These are phyloP conservation scores for Neosilurus hyrtlii DNA, from an alignment of 2,797 vertebrate genomes.

Conservation along the genomic window DNA sequence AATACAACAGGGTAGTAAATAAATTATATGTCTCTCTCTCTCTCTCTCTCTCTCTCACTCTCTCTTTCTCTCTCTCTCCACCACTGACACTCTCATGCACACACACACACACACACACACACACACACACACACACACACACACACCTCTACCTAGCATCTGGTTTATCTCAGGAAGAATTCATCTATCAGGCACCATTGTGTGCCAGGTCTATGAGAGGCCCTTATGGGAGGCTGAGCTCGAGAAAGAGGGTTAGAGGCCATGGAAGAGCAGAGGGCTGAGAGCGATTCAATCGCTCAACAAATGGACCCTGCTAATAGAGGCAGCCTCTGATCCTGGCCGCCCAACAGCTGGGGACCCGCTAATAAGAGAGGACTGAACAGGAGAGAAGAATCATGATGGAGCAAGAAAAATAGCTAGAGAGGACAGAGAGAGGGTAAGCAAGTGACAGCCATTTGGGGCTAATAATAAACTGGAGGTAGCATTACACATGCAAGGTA, in stretches of 20 bases:
- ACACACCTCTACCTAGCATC: constrained; percentile 52
- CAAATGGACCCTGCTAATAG: constrained; percentile 80
- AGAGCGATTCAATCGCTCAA: constrained; percentile 76
- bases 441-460: constrained; percentile 54
- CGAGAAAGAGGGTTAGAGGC: constrained; percentile 56
- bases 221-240: constrained; percentile 61
- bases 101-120: background rate
- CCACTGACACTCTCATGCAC: constrained; percentile 3
- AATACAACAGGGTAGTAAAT: constrained; percentile 48
- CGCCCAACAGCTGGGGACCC: constrained; percentile 75
- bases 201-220: constrained; percentile 55
- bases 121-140: constrained; percentile 11
- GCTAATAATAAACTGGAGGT: constrained; percentile 44
- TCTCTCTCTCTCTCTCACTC: background rate
- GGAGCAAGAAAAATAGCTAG: constrained; percentile 40
- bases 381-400: constrained; percentile 50
- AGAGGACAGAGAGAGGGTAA: constrained; percentile 47
- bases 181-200: constrained; percentile 59
- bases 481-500: constrained; percentile 39
- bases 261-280: constrained; percentile 66
- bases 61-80: background rate
- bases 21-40: constrained; percentile 30
- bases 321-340: constrained; percentile 75
- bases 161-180: constrained; percentile 56
- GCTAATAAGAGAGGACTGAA: constrained; percentile 75